Evolutionary conservation across 2,113 vertebrate species (phyloP).

Genomic region (Corvus moneduloides): DNA sequence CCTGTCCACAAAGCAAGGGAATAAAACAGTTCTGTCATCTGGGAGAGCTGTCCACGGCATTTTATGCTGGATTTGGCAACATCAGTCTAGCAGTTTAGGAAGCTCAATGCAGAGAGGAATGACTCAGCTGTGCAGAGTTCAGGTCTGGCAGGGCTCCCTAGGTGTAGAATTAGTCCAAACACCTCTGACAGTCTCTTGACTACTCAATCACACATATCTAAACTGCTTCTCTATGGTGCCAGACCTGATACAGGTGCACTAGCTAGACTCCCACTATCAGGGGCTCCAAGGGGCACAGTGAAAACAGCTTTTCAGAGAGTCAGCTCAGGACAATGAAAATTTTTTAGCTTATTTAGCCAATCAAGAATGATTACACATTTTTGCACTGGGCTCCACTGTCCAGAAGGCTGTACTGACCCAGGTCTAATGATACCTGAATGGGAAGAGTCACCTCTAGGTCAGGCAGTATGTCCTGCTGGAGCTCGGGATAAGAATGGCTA

Average conservation of each 20-base stretch:
- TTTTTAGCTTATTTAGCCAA: neutral
- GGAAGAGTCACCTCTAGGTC: neutral
- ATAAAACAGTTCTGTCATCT: neutral
- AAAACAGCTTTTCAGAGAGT: neutral
- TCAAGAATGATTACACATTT: neutral
- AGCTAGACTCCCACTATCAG: neutral
- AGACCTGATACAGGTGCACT: neutral
- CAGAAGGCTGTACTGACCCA: neutral
- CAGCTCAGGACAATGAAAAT: neutral
- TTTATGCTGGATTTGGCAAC: neutral
- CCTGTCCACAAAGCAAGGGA: neutral
- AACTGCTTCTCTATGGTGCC: neutral
- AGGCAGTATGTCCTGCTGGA: neutral
- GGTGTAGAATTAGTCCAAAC: neutral
- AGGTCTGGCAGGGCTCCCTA: neutral
- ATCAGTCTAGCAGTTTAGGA: neutral
- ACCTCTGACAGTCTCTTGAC: neutral
- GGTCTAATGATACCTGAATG: neutral
- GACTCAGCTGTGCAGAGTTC: neutral
- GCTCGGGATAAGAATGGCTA: rapidly evolving
- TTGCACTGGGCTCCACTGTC: neutral
- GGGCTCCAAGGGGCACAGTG: neutral
- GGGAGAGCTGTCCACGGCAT: neutral
- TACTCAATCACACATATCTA: neutral
- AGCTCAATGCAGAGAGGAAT: neutral